phyloP scores from a whole-genome alignment of 2,797 vertebrate species.

The Artibeus jamaicensis region DNA sequence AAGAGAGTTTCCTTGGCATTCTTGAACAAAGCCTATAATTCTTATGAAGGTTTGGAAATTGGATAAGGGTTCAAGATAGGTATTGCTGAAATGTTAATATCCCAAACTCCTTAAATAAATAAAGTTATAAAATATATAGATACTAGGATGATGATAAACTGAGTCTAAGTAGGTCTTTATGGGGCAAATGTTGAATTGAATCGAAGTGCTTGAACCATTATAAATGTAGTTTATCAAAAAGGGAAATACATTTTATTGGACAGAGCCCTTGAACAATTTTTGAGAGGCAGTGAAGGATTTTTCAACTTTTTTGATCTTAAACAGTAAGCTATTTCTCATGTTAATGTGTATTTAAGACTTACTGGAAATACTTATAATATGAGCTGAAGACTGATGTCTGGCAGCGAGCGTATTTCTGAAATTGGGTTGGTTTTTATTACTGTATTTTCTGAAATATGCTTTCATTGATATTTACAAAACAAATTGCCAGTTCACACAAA shows the following conservation, averaged over 20 bases:
- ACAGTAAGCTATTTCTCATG: constrained; percentile 79
- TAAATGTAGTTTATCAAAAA: constrained; percentile 52
- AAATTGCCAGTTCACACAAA: constrained; percentile 82
- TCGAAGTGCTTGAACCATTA: constrained; percentile 17
- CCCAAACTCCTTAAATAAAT: not conserved
- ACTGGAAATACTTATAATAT: constrained; percentile 79
- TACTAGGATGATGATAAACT: constrained; percentile 38
- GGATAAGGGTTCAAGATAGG: not conserved
- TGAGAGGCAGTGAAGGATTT: constrained; percentile 67
- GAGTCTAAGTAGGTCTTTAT: constrained; percentile 26
- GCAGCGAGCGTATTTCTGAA: constrained; percentile 78
- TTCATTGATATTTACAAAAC: constrained; percentile 84
- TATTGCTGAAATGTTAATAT: constrained; percentile 43
- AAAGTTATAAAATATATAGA: constrained; percentile 19
- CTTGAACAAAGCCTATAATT: constrained; percentile 36
- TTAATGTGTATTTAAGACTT: constrained; percentile 83
- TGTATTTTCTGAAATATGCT: constrained; percentile 79
- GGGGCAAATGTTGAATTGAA: not conserved
- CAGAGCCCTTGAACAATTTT: constrained; percentile 64
- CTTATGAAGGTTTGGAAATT: constrained; percentile 46
- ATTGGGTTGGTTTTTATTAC: constrained; percentile 78
- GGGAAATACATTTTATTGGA: constrained; percentile 59
- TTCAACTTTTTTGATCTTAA: constrained; percentile 73
- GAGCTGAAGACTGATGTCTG: constrained; percentile 77
- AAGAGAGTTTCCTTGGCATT: not conserved